Evolutionary conservation across 2,888 invertebrate species (phyloP).

Genomic region (Hedya salicella): DNA sequence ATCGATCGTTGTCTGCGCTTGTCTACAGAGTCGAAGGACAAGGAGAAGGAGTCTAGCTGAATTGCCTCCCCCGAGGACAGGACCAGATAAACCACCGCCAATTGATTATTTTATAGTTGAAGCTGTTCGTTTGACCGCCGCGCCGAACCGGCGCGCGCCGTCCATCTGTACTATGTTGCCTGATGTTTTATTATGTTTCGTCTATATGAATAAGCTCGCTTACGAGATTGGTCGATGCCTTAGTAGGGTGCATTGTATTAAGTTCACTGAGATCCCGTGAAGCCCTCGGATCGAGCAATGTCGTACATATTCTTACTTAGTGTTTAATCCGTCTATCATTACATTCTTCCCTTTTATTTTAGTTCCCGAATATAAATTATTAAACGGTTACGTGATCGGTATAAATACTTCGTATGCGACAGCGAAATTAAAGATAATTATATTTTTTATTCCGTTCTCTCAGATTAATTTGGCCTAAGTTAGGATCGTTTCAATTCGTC

Average conservation of each 20-base stretch:
- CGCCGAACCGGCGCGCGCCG: slow-evolving; percentile 52
- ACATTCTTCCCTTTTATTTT: slow-evolving; percentile 57
- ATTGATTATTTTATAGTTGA: slow-evolving; percentile 82
- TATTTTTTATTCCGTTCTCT: slow-evolving; percentile 61
- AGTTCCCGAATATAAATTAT: slow-evolving; percentile 56
- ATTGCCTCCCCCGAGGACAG: slow-evolving; percentile 76
- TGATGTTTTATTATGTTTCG: slow-evolving; percentile 66
- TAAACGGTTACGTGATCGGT: slow-evolving; percentile 35
- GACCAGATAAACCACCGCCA: slow-evolving; percentile 84
- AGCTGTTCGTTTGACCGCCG: slow-evolving; percentile 61
- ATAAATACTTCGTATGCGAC: slow-evolving; percentile 59
- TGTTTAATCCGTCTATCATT: slow-evolving; percentile 67
- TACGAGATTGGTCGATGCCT: slow-evolving; percentile 65
- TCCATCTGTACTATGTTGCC: slow-evolving; percentile 69
- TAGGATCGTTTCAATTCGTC: slow-evolving; percentile 68
- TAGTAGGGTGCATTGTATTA: slow-evolving; percentile 3
- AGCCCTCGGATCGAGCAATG: slow-evolving; percentile 59
- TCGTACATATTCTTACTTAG: slow-evolving; percentile 65
- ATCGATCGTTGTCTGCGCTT: slow-evolving; percentile 55
- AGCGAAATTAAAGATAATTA: slow-evolving; percentile 78
- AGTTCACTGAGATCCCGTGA: slow-evolving; percentile 30
- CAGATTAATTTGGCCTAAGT: slow-evolving; percentile 80
- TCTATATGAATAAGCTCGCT: slow-evolving; percentile 65
- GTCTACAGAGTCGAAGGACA: slow-evolving; percentile 87
- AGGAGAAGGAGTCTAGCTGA: slow-evolving; percentile 89